Conservation (phyloP, 2,113 vertebrate species). For the Sinocyclocheilus anophthalmus region DNA sequence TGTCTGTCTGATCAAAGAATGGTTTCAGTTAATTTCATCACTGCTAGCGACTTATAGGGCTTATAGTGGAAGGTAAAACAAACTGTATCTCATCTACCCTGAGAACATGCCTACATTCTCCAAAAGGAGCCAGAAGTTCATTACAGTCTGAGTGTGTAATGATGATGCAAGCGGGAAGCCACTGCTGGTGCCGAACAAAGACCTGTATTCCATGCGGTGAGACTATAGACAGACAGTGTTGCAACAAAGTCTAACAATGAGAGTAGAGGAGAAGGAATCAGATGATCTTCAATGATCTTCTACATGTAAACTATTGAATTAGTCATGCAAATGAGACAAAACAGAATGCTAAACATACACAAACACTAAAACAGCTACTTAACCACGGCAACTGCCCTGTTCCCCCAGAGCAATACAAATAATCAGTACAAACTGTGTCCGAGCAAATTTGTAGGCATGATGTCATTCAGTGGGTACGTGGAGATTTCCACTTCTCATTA, state of each 20-base stretch:
- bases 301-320: slow-evolving; percentile 6
- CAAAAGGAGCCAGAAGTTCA: slow-evolving; percentile 28
- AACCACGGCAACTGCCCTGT: slow-evolving; percentile 12
- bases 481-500: slow-evolving; percentile 40
- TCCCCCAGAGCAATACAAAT: slow-evolving; percentile 20
- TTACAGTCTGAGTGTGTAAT: slow-evolving; percentile 34
- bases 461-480: slow-evolving; percentile 32
- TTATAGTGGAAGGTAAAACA: slow-evolving; percentile 24
- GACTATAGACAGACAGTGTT: slow-evolving; percentile 39
- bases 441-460: slow-evolving; percentile 35
- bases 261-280: not conserved
- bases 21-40: slow-evolving; percentile 57
- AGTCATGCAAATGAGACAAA: slow-evolving; percentile 25
- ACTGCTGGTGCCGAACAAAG: slow-evolving; percentile 44
- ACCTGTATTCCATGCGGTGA: slow-evolving; percentile 42
- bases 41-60: not conserved
- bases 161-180: slow-evolving; percentile 58
- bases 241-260: slow-evolving; percentile 36
- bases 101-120: slow-evolving; percentile 9
- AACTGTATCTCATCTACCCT: slow-evolving; percentile 10
- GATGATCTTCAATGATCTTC: slow-evolving; percentile 16
- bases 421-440: slow-evolving; percentile 24
- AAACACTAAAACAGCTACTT: slow-evolving; percentile 1
- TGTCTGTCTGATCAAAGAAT: slow-evolving; percentile 3
- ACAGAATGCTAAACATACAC: not conserved